A percentile compares a stretch with the other conserved stretches of the same genome.
Conservation (phyloP, 2,797 vertebrate genomes). For the Girardinus metallicus region DNA sequence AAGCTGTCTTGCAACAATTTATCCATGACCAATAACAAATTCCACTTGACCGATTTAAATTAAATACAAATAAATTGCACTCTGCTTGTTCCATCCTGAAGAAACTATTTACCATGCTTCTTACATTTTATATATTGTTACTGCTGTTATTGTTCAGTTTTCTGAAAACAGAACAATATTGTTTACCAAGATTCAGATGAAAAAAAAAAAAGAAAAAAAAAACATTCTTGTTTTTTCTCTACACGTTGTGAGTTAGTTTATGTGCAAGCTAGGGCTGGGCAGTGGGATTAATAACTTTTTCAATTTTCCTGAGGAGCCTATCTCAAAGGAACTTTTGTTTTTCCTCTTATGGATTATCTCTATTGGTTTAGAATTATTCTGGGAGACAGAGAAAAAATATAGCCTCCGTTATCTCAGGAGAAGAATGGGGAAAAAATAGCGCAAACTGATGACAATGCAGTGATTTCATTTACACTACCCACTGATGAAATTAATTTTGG, state of each 20-base stretch:
- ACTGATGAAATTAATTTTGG: constrained; percentile 57
- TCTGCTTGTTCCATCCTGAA: background rate
- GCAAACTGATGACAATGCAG: constrained; percentile 54
- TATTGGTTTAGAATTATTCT: constrained; percentile 65
- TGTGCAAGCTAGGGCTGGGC: constrained; percentile 21
- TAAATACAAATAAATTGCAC: background rate
- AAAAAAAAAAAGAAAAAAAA: background rate
- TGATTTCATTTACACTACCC: constrained; percentile 56
- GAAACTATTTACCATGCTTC: constrained; percentile 2
- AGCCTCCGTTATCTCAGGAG: constrained; percentile 50
- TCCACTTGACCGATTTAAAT: background rate
- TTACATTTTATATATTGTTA: constrained; percentile 20
- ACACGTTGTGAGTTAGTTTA: constrained; percentile 1
- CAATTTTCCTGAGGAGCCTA: constrained; percentile 67
- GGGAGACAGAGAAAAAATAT: constrained; percentile 55
- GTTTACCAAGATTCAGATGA: constrained; percentile 9
- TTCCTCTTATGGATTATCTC: constrained; percentile 56
- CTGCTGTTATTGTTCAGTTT: background rate
- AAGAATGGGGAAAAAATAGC: background rate
- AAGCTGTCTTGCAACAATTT: background rate
- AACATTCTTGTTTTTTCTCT: constrained; percentile 12
- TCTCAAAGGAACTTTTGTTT: constrained; percentile 67
- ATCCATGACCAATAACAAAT: background rate
- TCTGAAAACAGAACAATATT: background rate
- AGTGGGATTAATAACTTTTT: constrained; percentile 67